A percentile compares a stretch with the other conserved stretches of the same genome.
Evolutionary conservation across 2,113 vertebrate genomes (phyloP).

Genomic region (Nasalis larvatus): DNA sequence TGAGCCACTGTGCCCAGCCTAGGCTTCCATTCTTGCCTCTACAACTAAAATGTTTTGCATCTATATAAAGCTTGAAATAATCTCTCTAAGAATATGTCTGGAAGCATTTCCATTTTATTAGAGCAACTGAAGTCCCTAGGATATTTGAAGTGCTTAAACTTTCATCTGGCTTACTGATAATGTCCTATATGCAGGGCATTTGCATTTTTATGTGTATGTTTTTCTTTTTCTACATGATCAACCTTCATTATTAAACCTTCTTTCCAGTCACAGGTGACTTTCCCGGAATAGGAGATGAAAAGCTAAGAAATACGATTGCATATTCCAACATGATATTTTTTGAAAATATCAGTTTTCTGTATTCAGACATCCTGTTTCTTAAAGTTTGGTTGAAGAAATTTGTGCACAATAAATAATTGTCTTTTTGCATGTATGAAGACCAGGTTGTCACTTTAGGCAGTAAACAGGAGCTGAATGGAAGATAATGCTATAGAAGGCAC

Average conservation of each 20-base stretch:
- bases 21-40: constrained; percentile 61
- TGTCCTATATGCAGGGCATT: neutral
- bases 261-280: constrained; percentile 57
- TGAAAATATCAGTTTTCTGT: constrained; percentile 12
- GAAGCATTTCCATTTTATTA: constrained; percentile 65
- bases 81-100: constrained; percentile 51
- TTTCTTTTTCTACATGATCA: constrained; percentile 39
- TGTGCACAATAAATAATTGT: neutral
- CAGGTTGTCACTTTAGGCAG: neutral
- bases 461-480: neutral
- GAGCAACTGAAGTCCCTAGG: constrained; percentile 12
- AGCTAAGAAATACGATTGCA: constrained; percentile 12
- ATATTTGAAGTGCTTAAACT: constrained; percentile 52
- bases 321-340: neutral
- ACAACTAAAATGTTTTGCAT: constrained; percentile 68
- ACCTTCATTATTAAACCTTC: constrained; percentile 36
- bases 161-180: constrained; percentile 59
- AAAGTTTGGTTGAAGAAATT: constrained; percentile 1
- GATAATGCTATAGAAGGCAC: neutral
- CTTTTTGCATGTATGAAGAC: neutral
- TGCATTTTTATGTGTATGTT: constrained; percentile 52
- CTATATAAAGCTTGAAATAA: constrained; percentile 70
- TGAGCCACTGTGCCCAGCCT: neutral
- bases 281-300: constrained; percentile 59
- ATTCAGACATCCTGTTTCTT: constrained; percentile 3